These are phyloP conservation scores for Mixornis gularis DNA, from an alignment of 2,113 vertebrate genomes.

Conservation along the genomic window DNA sequence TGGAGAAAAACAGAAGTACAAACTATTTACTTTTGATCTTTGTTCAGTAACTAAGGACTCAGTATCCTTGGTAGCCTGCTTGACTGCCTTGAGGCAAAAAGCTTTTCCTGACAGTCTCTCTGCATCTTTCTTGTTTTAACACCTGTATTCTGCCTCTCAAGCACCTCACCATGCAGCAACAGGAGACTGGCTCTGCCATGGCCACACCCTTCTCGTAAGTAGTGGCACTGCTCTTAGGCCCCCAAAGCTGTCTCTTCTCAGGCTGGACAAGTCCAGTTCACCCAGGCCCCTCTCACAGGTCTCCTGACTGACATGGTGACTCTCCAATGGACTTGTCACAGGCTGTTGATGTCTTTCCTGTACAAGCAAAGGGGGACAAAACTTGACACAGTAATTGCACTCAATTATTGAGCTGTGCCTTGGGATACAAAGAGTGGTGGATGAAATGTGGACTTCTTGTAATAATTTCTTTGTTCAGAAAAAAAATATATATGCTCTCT, in stretches of 20 bases:
- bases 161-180: accelerated
- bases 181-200: neutral
- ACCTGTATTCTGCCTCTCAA: neutral
- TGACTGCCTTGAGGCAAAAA: accelerated
- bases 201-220: neutral
- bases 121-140: neutral
- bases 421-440: neutral
- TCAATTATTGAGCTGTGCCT: neutral
- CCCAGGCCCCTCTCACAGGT: neutral
- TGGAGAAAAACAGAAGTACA: neutral
- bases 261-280: neutral
- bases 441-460: neutral
- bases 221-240: neutral
- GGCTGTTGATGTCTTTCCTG: neutral
- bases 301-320: neutral
- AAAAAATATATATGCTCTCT: neutral
- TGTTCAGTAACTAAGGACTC: neutral
- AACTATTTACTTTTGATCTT: neutral
- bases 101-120: neutral
- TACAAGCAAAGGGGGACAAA: neutral
- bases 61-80: neutral
- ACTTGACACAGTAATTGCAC: neutral
- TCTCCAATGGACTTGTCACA: neutral
- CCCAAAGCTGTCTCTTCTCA: neutral
- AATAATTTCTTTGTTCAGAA: neutral